Conservation (phyloP, 92 coral and sea anemone species). For the Muricea muricata region DNA sequence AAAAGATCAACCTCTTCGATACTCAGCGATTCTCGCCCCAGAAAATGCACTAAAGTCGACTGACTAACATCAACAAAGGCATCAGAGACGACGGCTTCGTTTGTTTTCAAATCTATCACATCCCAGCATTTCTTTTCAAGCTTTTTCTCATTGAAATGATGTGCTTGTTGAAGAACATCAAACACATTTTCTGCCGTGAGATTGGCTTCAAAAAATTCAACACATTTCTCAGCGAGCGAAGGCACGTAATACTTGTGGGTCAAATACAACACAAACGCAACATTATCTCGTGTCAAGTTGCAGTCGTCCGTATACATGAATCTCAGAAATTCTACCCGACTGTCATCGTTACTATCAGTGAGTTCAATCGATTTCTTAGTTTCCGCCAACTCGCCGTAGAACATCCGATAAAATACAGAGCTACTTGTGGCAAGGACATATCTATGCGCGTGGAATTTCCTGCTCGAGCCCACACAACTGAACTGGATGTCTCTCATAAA, state of each 20-base stretch:
- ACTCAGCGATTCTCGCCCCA: constrained; percentile 61
- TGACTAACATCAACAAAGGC: constrained; percentile 56
- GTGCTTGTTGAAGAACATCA: constrained; percentile 61
- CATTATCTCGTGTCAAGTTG: constrained; percentile 64
- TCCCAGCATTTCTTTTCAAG: constrained; percentile 74
- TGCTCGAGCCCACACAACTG: too few species aligned
- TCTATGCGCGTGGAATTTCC: neutral
- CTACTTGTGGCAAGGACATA: constrained; percentile 18
- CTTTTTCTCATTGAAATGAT: constrained; percentile 54
- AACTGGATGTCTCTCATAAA: too few species aligned
- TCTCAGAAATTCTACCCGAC: constrained; percentile 71
- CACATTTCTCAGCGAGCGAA: constrained; percentile 60
- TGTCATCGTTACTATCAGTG: constrained; percentile 68
- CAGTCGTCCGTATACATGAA: constrained; percentile 67
- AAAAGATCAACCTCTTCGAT: constrained; percentile 69
- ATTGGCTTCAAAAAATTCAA: constrained; percentile 49
- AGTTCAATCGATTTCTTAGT: constrained; percentile 51
- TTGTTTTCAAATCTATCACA: constrained; percentile 57
- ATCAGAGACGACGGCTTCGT: constrained; percentile 55
- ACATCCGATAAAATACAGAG: constrained; percentile 83
- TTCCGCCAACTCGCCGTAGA: constrained; percentile 73
- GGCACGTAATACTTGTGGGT: constrained; percentile 72
- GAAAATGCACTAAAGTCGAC: constrained; percentile 56
- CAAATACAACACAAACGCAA: constrained; percentile 61
- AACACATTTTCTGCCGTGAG: constrained; percentile 60